Evolutionary conservation across 2,888 invertebrate species (phyloP).

Genomic region (Eupeodes luniger): DNA sequence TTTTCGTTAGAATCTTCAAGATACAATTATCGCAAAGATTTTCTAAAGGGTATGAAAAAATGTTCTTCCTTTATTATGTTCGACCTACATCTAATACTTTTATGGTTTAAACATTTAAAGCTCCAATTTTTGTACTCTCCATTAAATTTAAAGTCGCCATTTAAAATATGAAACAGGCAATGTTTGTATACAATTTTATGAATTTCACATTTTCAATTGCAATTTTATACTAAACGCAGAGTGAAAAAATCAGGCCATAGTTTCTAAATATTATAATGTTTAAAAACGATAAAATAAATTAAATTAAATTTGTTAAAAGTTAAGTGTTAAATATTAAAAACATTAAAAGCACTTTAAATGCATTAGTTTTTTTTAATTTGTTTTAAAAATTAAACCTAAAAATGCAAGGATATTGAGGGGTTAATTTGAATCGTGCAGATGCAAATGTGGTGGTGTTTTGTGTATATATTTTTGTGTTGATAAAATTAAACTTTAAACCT

Average conservation of each 20-base stretch:
- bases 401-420: conserved; percentile 56
- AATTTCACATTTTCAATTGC: too few relatives aligned
- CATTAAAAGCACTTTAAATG: conserved; percentile 54
- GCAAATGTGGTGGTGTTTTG: conserved; percentile 72
- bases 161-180: too few relatives aligned
- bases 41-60: too few relatives aligned
- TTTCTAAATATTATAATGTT: neutral
- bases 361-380: conserved; percentile 27
- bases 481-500: conserved; percentile 5
- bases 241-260: neutral
- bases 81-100: too few relatives aligned
- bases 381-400: conserved; percentile 12
- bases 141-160: too few relatives aligned
- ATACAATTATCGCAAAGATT: too few relatives aligned
- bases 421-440: conserved; percentile 65
- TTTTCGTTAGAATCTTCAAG: too few relatives aligned
- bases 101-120: too few relatives aligned
- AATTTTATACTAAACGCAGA: too few relatives aligned
- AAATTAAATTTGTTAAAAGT: conserved; percentile 14
- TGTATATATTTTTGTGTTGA: conserved; percentile 55
- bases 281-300: neutral
- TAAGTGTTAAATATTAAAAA: conserved; percentile 16
- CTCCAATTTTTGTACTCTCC: too few relatives aligned
- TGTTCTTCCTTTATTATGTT: too few relatives aligned
- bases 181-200: too few relatives aligned